Evolutionary conservation across 2,797 vertebrate genomes (phyloP), one percentile per base, ranked within the genome.

Genomic region (Halcyon badia): DNA sequence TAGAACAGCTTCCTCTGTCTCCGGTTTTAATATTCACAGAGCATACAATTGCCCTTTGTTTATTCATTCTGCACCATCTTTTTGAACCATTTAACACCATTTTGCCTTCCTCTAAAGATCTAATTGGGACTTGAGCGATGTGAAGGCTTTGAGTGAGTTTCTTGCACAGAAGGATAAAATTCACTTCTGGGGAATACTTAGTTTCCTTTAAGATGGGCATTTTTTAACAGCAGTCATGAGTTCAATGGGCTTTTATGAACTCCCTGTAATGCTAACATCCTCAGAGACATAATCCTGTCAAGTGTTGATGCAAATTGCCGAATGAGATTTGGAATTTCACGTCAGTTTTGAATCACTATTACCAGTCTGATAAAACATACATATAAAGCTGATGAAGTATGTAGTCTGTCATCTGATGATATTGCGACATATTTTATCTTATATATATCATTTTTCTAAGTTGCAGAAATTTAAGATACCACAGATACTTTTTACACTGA

Each of bases 291-390:
- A 77, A 81, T 87, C 14, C 2, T 61, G 18, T 30, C 33, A 68
- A 83, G 25, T 37, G 31, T 8, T 86, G 69, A 66, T 52, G 73
- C 22, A 79, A 77, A 85, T 26, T 11, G 91, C 62, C 1, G 1
- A 68, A 89, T 52, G 5, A 56, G 12, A 52, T 78, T 26, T 48
- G 10, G 65, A 92, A 56, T 71, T 61, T 82, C 44, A 42, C 46
- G 52, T 60, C 24, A 28, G 26, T 80, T 91, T 79, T 69, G 41
- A 61, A 60, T 70, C 30, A 58, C 22, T 52, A 65, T 54, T 76
- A 62, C 11, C 2, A 0, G 3, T 66, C 42, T n/a, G 5, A 70
- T 37, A 8, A 6, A 2, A n/a, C 9, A n/a, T n/a, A 30, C 16
- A 39, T 42, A 14, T 62, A 65, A 68, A 12, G n/a, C 81, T 41